Evolutionary conservation across 2,888 invertebrate genomes (phyloP).

Genomic region (Pocota personata): DNA sequence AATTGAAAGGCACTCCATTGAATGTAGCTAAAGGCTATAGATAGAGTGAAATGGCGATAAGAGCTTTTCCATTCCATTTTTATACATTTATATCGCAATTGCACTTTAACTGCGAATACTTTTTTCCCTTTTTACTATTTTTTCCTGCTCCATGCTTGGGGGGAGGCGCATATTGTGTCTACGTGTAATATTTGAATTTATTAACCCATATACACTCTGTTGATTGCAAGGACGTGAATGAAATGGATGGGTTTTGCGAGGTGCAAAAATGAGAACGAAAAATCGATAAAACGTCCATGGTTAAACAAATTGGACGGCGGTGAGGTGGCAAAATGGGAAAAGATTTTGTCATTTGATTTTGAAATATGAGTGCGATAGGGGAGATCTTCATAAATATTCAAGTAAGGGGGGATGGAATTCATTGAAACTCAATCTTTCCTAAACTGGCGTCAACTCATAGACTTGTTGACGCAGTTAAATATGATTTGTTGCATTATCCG

Average conservation of each 20-base stretch:
- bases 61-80: conserved; percentile 32
- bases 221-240: conserved; percentile 23
- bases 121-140: not conserved
- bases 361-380: conserved; percentile 42
- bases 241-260: not conserved
- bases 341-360: conserved; percentile 56
- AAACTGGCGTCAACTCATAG: not conserved
- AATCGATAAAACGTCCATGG: conserved; percentile 62
- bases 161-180: conserved; percentile 17
- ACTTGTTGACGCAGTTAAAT: conserved; percentile 7
- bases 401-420: not conserved
- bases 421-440: not conserved
- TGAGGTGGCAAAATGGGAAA: not conserved
- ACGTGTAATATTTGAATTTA: conserved; percentile 64
- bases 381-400: conserved; percentile 48
- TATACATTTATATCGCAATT: conserved; percentile 27
- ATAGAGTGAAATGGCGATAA: not conserved
- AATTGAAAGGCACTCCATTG: conserved; percentile 60
- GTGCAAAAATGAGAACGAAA: conserved; percentile 20
- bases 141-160: not conserved
- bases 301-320: conserved; percentile 52
- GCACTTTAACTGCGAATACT: conserved; percentile 46
- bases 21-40: conserved; percentile 36
- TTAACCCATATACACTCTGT: conserved; percentile 62
- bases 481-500: not conserved